Percentiles rank a stretch among this genome's conserved stretches.
phyloP scores from a whole-genome alignment of 2,888 invertebrate genomes.

The Mantis religiosa region DNA sequence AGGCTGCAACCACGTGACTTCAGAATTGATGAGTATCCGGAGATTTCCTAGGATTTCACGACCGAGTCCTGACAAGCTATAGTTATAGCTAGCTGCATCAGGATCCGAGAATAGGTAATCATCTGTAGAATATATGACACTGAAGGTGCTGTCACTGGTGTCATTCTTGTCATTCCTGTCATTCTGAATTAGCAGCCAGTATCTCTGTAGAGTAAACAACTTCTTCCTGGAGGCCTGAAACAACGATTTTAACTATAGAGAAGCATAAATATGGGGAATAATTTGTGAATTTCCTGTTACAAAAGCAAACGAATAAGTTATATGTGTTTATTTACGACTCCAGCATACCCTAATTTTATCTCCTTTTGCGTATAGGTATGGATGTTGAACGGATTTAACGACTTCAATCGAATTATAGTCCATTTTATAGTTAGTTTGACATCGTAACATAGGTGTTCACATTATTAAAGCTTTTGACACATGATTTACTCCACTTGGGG shows the following conservation, averaged over 20 bases:
- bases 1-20: conserved; percentile 9
- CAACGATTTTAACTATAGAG: background rate
- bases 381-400: too few relatives aligned
- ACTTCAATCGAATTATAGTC: too few relatives aligned
- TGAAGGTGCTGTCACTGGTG: background rate
- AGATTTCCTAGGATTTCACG: background rate
- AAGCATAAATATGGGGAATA: too few relatives aligned
- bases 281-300: too few relatives aligned
- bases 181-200: conserved; percentile 12
- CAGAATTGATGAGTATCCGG: conserved; percentile 9
- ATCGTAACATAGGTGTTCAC: too few relatives aligned
- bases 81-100: background rate
- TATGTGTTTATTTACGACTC: too few relatives aligned
- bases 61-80: background rate
- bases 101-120: background rate
- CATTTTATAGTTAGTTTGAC: too few relatives aligned
- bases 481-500: too few relatives aligned
- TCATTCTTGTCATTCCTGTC: background rate
- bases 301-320: too few relatives aligned
- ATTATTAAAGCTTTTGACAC: too few relatives aligned
- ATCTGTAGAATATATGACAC: background rate
- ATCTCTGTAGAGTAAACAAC: conserved; percentile 5
- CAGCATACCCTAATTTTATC: too few relatives aligned
- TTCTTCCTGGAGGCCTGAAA: conserved; percentile 9
- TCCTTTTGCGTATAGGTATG: too few relatives aligned